phyloP scores from a whole-genome alignment of 2,113 vertebrate species.

The Nothoprocta pentlandii region DNA sequence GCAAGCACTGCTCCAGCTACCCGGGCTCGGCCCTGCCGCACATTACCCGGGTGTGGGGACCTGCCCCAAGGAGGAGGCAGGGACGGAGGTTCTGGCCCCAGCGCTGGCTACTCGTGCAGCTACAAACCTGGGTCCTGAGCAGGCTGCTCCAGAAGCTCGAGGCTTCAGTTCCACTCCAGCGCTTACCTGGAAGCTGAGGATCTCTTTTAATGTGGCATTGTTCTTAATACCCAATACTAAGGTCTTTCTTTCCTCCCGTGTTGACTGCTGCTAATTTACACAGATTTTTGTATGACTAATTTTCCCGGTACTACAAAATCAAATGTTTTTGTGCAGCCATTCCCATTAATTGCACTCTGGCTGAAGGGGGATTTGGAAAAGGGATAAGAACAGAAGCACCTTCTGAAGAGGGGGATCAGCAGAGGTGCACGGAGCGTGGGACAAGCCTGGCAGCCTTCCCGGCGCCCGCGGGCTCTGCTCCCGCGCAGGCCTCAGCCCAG shows the following conservation, averaged over 20 bases:
- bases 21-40: not conserved
- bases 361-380: not conserved
- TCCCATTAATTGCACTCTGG: not conserved
- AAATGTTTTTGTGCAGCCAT: not conserved
- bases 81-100: not conserved
- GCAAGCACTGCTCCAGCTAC: not conserved
- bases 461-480: not conserved
- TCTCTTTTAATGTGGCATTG: not conserved
- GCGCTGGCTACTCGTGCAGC: not conserved
- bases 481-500: not conserved
- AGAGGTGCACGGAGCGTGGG: not conserved
- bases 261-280: not conserved
- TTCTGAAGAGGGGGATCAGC: not conserved
- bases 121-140: not conserved
- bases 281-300: not conserved
- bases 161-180: not conserved
- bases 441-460: not conserved
- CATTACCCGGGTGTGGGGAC: no score
- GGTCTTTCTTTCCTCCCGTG: not conserved
- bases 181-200: not conserved
- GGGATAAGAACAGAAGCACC: not conserved
- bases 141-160: not conserved
- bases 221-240: not conserved
- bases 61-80: not conserved
- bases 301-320: not conserved